Conservation (phyloP, 2,888 invertebrate genomes). For the Halictus quadricinctus region DNA sequence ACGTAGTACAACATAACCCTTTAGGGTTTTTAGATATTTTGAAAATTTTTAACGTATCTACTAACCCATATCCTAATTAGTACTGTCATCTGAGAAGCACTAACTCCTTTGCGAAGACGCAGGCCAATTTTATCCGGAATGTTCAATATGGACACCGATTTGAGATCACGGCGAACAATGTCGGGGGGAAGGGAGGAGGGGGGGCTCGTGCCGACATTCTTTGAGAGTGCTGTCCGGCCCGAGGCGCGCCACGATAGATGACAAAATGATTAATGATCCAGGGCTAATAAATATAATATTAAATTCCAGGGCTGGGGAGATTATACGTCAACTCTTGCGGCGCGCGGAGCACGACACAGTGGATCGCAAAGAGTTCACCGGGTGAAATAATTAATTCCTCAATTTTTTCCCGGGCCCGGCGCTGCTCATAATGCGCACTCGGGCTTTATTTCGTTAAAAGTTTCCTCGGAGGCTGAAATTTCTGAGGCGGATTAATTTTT, state of each 20-base stretch:
- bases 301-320: constrained; percentile 58
- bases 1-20: too few relatives aligned
- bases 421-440: constrained; percentile 13
- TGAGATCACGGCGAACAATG: constrained; percentile 1
- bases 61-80: not conserved
- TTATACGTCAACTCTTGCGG: constrained; percentile 33
- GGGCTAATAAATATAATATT: constrained; percentile 68
- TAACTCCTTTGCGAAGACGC: not conserved
- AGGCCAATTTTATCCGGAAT: constrained; percentile 38
- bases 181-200: constrained; percentile 6
- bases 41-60: too few relatives aligned
- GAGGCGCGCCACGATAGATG: constrained; percentile 47
- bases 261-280: constrained; percentile 64
- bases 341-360: not conserved
- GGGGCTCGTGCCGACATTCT: too few relatives aligned
- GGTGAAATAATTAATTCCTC: constrained; percentile 50
- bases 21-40: too few relatives aligned
- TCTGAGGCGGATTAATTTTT: constrained; percentile 18
- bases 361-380: constrained; percentile 8
- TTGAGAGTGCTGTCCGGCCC: too few relatives aligned
- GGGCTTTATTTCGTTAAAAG: constrained; percentile 24
- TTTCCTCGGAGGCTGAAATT: not conserved
- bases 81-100: not conserved
- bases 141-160: constrained; percentile 33
- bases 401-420: not conserved